Evolutionary conservation across 2,888 invertebrate genomes (phyloP).

Genomic region (Thereva unica): DNA sequence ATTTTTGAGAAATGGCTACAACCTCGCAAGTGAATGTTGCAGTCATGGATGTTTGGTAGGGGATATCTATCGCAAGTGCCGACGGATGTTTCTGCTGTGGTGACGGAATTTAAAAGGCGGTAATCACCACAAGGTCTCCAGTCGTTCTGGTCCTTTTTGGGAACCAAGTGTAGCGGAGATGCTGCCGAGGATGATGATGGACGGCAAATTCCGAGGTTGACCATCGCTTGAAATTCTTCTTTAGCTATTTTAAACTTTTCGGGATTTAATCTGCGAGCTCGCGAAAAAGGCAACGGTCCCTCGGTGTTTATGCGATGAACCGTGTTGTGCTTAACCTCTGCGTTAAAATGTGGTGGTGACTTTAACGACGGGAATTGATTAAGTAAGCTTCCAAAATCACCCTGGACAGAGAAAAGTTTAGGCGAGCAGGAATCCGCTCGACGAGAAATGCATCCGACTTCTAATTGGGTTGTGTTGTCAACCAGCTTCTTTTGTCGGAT

Average conservation of each 20-base stretch:
- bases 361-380: conserved; percentile 1
- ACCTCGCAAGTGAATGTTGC: too few species aligned
- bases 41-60: too few species aligned
- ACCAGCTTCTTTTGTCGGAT: neutral
- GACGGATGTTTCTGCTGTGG: too few species aligned
- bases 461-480: neutral
- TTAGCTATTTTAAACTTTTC: conserved; percentile 44
- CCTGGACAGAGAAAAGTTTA: neutral
- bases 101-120: too few species aligned
- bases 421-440: neutral
- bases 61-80: too few species aligned
- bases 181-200: conserved; percentile 46
- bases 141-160: conserved; percentile 38
- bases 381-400: neutral
- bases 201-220: conserved; percentile 43
- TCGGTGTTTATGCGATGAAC: conserved; percentile 29
- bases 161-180: conserved; percentile 45
- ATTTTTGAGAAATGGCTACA: too few species aligned
- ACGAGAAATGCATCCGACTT: neutral
- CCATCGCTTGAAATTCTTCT: conserved; percentile 44
- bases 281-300: conserved; percentile 37
- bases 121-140: too few species aligned
- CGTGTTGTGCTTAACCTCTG: conserved; percentile 13
- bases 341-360: neutral
- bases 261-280: conserved; percentile 39